phyloP scores from a whole-genome alignment of 2,888 invertebrate genomes.

The Mesoligia furuncula region DNA sequence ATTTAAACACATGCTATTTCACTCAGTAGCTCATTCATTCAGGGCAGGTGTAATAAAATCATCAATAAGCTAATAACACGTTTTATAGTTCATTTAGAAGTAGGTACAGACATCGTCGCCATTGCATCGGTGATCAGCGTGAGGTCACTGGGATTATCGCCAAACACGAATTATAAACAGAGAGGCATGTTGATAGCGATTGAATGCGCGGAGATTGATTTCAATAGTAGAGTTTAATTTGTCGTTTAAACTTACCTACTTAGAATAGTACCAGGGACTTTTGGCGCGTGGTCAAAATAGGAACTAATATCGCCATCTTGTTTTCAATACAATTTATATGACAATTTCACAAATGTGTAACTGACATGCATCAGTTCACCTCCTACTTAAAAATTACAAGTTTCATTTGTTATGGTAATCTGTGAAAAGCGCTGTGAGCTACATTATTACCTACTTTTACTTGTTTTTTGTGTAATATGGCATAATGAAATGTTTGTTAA shows the following conservation, averaged over 20 bases:
- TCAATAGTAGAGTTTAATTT: neutral
- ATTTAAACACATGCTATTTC: conserved; percentile 1
- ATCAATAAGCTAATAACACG: conserved; percentile 3
- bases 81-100: conserved; percentile 15
- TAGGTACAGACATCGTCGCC: conserved; percentile 26
- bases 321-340: neutral
- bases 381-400: too few relatives aligned
- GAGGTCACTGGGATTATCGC: conserved; percentile 72
- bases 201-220: conserved; percentile 24
- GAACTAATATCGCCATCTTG: neutral
- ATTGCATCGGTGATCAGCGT: conserved; percentile 59
- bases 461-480: too few relatives aligned
- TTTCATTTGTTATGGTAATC: too few relatives aligned
- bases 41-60: conserved; percentile 36
- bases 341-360: neutral
- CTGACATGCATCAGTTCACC: too few relatives aligned
- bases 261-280: neutral
- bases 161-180: conserved; percentile 36
- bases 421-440: too few relatives aligned
- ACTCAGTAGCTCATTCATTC: conserved; percentile 11
- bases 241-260: neutral
- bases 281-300: neutral
- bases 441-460: too few relatives aligned
- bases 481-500: neutral
- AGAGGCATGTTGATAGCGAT: conserved; percentile 31